These are phyloP conservation scores for Drosophila mettleri DNA, from an alignment of 2,888 invertebrate species.

Conservation along the genomic window DNA sequence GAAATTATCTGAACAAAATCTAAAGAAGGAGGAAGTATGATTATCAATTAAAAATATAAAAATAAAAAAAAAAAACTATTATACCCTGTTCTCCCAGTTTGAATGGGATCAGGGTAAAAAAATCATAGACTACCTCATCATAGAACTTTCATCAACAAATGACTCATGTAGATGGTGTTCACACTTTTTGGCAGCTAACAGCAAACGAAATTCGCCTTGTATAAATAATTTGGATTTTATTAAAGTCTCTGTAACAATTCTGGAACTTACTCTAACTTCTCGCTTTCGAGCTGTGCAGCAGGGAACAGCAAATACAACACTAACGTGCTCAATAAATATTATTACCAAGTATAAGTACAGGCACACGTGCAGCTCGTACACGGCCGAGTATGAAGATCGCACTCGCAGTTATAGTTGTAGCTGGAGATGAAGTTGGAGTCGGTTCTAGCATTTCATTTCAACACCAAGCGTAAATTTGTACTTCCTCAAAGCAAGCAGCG, in stretches of 20 bases:
- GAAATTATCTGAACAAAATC: no score
- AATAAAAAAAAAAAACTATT: no score
- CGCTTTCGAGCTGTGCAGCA: slow-evolving; percentile 1
- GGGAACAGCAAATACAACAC: slow-evolving; percentile 34
- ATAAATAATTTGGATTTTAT: not conserved
- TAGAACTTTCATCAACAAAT: no score
- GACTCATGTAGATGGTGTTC: no score
- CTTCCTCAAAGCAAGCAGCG: slow-evolving; percentile 67
- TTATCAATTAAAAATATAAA: no score
- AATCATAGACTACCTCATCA: no score
- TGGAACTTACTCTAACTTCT: not conserved
- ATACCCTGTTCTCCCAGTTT: no score
- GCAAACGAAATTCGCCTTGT: not conserved
- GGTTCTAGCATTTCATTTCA: slow-evolving; percentile 76
- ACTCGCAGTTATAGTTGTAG: slow-evolving; percentile 27
- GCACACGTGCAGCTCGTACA: slow-evolving; percentile 51
- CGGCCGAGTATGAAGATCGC: slow-evolving; percentile 36
- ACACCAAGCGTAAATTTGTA: slow-evolving; percentile 80
- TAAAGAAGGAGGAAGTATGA: no score
- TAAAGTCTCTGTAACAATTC: rapidly evolving
- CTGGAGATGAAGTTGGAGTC: slow-evolving; percentile 16
- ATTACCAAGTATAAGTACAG: slow-evolving; percentile 29
- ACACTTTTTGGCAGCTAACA: no score
- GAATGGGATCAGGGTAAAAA: no score
- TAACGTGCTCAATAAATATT: slow-evolving; percentile 38